Base-by-base conservation (phyloP, 2,797 vertebrate species). In the Echiichthys vipera region DNA sequence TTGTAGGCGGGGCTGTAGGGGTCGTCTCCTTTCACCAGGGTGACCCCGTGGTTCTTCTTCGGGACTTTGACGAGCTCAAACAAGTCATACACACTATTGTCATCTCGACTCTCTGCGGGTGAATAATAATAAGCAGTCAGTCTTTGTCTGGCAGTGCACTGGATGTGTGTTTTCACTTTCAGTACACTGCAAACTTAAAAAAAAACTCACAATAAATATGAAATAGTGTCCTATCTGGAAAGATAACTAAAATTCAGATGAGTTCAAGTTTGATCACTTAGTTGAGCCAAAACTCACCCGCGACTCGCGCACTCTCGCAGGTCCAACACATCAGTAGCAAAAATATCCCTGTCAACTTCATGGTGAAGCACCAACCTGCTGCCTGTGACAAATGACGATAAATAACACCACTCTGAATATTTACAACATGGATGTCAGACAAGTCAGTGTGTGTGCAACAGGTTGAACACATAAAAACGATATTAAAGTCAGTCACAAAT, bases 11-110 rank as follows among this genome's bases (percentile, higher is more conserved):
- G 97, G 71, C 85, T 80, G 56, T 89, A 63, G 0, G 95, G 95
- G 85, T 98, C 96, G 8, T 96, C 96, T 71, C 98, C 98, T 27
- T 97, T 96, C 84, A 98, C 98, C 82, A 95, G 87, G 84, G 95
- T 96, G 69, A 96, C 97, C 63, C 97, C 98, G 1, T 96, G 85
- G 72, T 96, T 97, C 88, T 96, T 97, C 72, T 93, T 95, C 74
- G 95, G 96, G 84, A 99, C 96, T 76, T 94, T 96, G 93, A 97
- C 95, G 86, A 96, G 86, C 71, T 96, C 94, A 78, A 99, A 96
- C 78, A 99, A 93, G 88, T 99, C 96, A 81, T 96, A 97, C 49
- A 94, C 90, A 0, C 93, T 93, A 59, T 96, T 96, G 81, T 97
- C 96, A 17, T 96, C 96, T 85, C 93, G 84, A 50, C 90, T 94